Conservation (phyloP, 1,140 invertebrate genomes). For the Cydia strobilella region DNA sequence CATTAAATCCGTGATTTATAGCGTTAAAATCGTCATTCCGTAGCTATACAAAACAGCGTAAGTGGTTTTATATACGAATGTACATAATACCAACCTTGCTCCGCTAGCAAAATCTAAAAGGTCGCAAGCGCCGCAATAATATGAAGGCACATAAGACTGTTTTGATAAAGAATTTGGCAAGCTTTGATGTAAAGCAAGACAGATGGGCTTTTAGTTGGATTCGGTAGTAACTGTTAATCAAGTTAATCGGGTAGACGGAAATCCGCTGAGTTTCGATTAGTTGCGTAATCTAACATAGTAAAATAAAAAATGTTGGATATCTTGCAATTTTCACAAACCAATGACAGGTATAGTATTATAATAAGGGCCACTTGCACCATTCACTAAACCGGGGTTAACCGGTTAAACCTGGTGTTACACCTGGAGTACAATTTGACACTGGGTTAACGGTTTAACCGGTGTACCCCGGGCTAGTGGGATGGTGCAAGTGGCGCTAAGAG, state of each 20-base stretch:
- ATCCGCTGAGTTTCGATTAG: conserved; percentile 13
- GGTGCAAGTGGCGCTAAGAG: too few relatives aligned
- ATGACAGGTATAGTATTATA: too few relatives aligned
- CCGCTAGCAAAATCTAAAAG: neutral
- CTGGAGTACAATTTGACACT: too few relatives aligned
- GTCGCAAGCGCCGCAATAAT: neutral
- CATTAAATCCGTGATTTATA: conserved; percentile 7
- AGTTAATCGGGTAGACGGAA: neutral
- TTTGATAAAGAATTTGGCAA: neutral
- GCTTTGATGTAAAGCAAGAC: conserved; percentile 9
- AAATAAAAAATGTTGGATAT: neutral
- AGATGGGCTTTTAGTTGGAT: neutral
- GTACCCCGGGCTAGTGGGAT: too few relatives aligned
- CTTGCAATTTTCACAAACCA: too few relatives aligned
- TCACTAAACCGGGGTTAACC: too few relatives aligned
- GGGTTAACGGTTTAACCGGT: too few relatives aligned
- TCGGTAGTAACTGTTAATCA: conserved; percentile 6
- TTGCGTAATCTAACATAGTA: neutral
- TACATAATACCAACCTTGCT: neutral
- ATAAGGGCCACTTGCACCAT: too few relatives aligned
- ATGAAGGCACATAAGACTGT: neutral
- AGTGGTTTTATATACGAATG: neutral
- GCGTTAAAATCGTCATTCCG: conserved; percentile 1
- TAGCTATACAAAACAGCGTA: neutral
- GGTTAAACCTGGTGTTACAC: too few relatives aligned